Percentiles rank a stretch among this genome's conserved stretches.
phyloP scores from a whole-genome alignment of 1,140 invertebrate genomes.

The Pectinophora gossypiella region DNA sequence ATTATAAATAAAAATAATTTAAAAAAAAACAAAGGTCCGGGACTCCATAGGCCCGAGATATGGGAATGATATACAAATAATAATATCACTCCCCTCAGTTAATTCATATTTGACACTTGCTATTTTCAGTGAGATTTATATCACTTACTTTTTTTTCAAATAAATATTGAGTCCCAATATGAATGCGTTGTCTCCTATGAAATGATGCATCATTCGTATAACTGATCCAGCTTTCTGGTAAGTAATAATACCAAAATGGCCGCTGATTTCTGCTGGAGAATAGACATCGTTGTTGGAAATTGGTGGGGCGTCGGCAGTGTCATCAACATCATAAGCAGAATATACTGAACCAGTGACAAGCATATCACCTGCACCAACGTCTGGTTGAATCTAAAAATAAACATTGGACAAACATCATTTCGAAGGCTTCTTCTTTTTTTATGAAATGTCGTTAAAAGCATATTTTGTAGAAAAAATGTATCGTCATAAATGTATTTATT shows the following conservation, averaged over 20 bases:
- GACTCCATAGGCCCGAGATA: no score
- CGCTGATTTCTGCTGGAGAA: slow-evolving; percentile 74
- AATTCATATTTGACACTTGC: no score
- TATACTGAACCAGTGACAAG: slow-evolving; percentile 61
- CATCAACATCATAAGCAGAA: slow-evolving; percentile 52
- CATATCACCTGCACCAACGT: slow-evolving; percentile 42
- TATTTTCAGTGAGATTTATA: no score
- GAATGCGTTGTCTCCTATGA: slow-evolving; percentile 81
- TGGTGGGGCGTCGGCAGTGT: slow-evolving; percentile 31
- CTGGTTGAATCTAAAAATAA: slow-evolving; percentile 46
- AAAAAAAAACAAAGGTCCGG: no score
- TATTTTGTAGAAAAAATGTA: no score
- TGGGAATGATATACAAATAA: no score
- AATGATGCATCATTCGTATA: slow-evolving; percentile 85
- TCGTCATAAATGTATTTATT: no score
- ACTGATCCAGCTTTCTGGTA: slow-evolving; percentile 82
- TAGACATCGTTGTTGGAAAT: slow-evolving; percentile 61
- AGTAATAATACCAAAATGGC: slow-evolving; percentile 77
- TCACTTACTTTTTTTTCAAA: slow-evolving; percentile 64
- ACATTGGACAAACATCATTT: slow-evolving; percentile 3
- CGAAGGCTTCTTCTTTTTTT: no score
- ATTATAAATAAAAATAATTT: no score
- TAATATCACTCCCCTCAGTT: no score
- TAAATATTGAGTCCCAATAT: slow-evolving; percentile 77
- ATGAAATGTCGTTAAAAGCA: no score